Evolutionary conservation across 2,797 vertebrate species (phyloP).

Genomic region (Microctenopoma steveboyesi): DNA sequence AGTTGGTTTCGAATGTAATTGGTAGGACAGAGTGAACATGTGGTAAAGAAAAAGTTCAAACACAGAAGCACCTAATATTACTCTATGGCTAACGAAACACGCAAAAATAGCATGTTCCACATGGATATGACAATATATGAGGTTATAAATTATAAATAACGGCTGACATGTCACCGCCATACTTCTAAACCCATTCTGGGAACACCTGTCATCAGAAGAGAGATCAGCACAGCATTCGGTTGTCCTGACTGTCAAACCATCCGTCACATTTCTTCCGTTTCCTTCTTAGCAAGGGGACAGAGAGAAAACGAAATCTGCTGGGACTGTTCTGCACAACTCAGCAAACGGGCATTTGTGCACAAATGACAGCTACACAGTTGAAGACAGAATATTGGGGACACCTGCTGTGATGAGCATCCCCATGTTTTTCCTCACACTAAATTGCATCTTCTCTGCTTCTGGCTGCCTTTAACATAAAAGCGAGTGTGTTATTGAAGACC

Average conservation of each 20-base stretch:
- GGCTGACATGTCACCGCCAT: constrained; percentile 31
- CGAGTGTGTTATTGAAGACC: constrained; percentile 5
- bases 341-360: constrained; percentile 63
- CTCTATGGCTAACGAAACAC: neutral
- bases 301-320: constrained; percentile 52
- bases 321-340: constrained; percentile 58
- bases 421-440: constrained; percentile 39
- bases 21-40: constrained; percentile 29
- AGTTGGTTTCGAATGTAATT: constrained; percentile 8
- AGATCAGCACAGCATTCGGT: constrained; percentile 43
- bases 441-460: constrained; percentile 36
- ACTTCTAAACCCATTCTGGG: constrained; percentile 48
- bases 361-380: constrained; percentile 64
- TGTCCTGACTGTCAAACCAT: constrained; percentile 66
- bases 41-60: constrained; percentile 17
- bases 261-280: constrained; percentile 60
- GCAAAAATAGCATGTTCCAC: neutral
- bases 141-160: constrained; percentile 48
- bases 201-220: constrained; percentile 46
- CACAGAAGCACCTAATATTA: neutral
- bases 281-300: constrained; percentile 41
- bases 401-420: constrained; percentile 53
- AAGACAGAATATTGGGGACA: constrained; percentile 65
- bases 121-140: constrained; percentile 14
- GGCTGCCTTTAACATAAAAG: constrained; percentile 38